Base-by-base conservation (phyloP, 1,140 invertebrate species). In the Pachyrhynchus sulphureomaculatus region DNA sequence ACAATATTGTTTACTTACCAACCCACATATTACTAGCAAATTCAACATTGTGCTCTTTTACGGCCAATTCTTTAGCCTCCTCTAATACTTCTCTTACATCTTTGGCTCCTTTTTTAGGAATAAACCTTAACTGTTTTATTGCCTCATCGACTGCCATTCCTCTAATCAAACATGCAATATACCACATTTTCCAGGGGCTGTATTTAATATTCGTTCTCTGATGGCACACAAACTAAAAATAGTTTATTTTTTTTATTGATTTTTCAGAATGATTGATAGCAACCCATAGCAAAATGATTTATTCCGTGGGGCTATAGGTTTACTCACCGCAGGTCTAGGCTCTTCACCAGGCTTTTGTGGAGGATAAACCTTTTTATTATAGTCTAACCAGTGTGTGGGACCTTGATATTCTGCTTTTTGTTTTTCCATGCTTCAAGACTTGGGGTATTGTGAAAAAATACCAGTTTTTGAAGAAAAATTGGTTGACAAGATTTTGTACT, bases 1-100 rank as follows among this genome's bases (percentile, higher is more conserved):
- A 6, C 5, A 6, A 32, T 32, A 12, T 6, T 6, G 5, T 5
- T 5, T 12, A 87, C 88, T 86, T 79, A 96, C 93, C 89, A 81
- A 98, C 87, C 95, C 95, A 99, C 39, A 99, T 81, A 81, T 98
- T 98, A 72, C 90, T 95, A 74, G 86, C 90, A 78, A 88, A 99
- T 80, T 98, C 95, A 24, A 98, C 93, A 84, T 96, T 91, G 72
- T 98, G 95, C 21, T 91, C 75, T 67, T 86, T 83, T 1, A 97
- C 86, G 41, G 95, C 96, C 62, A 93, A 76, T 70, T 91, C 83
- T 74, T 93, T 91, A 2, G 95, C 95, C 83, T 98, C 95, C 57
- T 91, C 73, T 59, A 95, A 82, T 9, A 88, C 84, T 74, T 96
- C 87, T 75, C 88, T 90, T 0, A 90, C 86, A 77, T 87, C 84